Percentiles rank a stretch among this genome's conserved stretches.
phyloP scores from a whole-genome alignment of 1,140 invertebrate genomes.

The Heliconius hermathena region DNA sequence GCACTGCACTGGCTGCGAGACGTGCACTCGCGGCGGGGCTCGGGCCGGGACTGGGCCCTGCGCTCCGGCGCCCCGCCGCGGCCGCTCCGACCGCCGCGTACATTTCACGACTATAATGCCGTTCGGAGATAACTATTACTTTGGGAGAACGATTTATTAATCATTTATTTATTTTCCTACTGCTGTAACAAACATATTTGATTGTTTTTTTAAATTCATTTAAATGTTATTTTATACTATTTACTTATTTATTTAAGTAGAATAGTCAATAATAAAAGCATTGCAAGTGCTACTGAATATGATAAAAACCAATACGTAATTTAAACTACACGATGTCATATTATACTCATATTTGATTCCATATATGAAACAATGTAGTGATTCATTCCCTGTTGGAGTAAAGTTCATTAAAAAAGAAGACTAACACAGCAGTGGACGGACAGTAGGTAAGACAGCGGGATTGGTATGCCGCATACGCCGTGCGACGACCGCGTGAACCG shows the following conservation, averaged over 20 bases:
- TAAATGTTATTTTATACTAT: too few species aligned
- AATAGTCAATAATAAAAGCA: too few species aligned
- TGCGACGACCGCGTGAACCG: not conserved
- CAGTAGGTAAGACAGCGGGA: not conserved
- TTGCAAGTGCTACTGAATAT: too few species aligned
- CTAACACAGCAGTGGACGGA: not conserved
- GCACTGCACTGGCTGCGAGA: conserved; percentile 31
- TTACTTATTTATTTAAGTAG: too few species aligned
- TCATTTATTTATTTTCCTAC: not conserved
- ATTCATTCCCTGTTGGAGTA: too few species aligned
- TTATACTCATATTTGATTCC: too few species aligned
- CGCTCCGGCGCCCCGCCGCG: conserved; percentile 41
- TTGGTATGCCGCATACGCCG: not conserved
- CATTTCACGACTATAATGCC: conserved; percentile 33
- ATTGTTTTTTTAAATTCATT: too few species aligned
- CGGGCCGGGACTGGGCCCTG: conserved; percentile 53
- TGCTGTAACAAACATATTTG: too few species aligned
- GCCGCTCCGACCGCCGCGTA: conserved; percentile 42
- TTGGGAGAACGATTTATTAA: conserved; percentile 17
- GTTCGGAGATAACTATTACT: conserved; percentile 27
- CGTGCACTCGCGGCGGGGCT: conserved; percentile 58
- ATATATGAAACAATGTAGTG: too few species aligned
- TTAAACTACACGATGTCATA: too few species aligned
- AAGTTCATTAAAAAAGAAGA: not conserved
- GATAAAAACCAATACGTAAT: too few species aligned